Percentiles rank a stretch among this genome's conserved stretches.
Conservation (phyloP, 2,113 vertebrate species). For the Antechinus flavipes region DNA sequence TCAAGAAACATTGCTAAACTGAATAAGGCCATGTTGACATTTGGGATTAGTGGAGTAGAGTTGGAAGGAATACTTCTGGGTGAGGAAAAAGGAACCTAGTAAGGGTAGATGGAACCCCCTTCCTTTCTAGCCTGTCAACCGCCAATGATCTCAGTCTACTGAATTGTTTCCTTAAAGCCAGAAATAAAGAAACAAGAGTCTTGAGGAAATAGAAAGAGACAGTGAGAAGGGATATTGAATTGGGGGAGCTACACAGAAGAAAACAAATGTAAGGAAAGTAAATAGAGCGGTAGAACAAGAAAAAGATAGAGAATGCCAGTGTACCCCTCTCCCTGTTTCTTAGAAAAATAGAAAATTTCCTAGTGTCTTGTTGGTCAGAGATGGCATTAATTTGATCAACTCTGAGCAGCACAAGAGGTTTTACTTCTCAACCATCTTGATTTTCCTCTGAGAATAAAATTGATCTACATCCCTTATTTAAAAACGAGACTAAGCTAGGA, state of each 20-base stretch:
- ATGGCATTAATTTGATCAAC: neutral
- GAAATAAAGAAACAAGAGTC: neutral
- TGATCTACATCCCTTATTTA: neutral
- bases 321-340: neutral
- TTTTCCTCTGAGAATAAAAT: neutral
- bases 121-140: neutral
- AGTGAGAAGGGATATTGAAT: neutral
- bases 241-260: neutral
- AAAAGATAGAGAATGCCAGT: neutral
- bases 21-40: neutral
- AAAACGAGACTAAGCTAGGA: slow-evolving; percentile 9
- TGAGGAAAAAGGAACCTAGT: slow-evolving; percentile 12
- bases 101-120: neutral
- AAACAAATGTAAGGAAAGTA: neutral
- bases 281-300: neutral
- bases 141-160: neutral
- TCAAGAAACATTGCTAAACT: neutral
- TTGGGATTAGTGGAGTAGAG: neutral
- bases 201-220: neutral
- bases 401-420: neutral
- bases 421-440: slow-evolving; percentile 6
- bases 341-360: neutral
- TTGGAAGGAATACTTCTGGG: slow-evolving; percentile 11
- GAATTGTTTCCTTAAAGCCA: neutral
- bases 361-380: neutral